Evolutionary conservation across 2,113 vertebrate genomes (phyloP), one percentile per base, ranked within the genome.

Genomic region (Lepus timidus): DNA sequence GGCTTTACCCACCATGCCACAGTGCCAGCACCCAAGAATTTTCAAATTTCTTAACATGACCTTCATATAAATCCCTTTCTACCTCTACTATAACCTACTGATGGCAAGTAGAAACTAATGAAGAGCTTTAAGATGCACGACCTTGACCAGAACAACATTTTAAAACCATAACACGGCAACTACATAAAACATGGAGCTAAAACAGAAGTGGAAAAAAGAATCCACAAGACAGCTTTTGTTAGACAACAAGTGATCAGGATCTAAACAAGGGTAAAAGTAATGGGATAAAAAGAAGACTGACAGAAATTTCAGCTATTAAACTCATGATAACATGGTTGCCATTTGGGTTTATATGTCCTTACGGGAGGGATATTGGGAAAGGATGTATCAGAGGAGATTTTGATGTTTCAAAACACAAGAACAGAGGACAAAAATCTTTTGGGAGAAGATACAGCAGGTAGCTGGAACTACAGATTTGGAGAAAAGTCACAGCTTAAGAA

Each of bases 361-460:
- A 29, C 33, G 44, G 67, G 13, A 85, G 61, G 65, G 75, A 78
- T n/a, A 94, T 62, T 36, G 33, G 55, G 33, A 76, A 92, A 20
- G 62, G 44, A 61, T 58, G 22, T 85, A 75, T 58, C 13, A 81
- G 90, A 70, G 33, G 36, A 25, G 65, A 94, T 84, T 95, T 39
- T 88, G 13, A 75, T 85, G 67, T 85, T 94, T 91, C 79, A 62
- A 68, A 4, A 81, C 27, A 94, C 33, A 93, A 44, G 52, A 88
- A 85, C n/a, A 74, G 71, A 74, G 17, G 2, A 67, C 85, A 85
- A 90, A 74, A 49, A 19, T 25, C 29, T 79, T 79, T 49, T 7
- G 44, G 22, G 23, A 13, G 22, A 71, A 86, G 29, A 73, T 58
- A 90, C 73, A 76, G 64, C 14, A 92, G 55, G 39, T 22, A 86